Evolutionary conservation across 35 echinoderm and acorn worm species (phyloP).

Genomic region (Ptychodera flava): DNA sequence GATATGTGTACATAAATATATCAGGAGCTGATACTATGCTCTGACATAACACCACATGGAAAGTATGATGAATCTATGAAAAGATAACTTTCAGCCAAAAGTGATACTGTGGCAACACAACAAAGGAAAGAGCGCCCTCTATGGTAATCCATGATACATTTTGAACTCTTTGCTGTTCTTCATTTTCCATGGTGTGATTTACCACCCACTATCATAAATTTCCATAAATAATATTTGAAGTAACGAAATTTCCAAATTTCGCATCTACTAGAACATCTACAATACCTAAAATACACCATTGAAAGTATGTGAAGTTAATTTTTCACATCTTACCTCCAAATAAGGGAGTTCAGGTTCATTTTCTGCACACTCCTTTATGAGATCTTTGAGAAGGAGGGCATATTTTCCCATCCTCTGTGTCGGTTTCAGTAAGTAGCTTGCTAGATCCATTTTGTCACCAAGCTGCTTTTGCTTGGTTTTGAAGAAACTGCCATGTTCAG

Average conservation of each 20-base stretch:
- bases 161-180: background rate
- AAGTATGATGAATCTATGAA: too few species aligned
- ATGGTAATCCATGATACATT: background rate
- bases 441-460: constrained; percentile 63
- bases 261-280: too few species aligned
- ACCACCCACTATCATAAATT: too few species aligned
- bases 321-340: constrained; percentile 56
- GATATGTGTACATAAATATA: background rate
- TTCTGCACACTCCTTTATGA: constrained; percentile 63
- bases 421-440: constrained; percentile 91
- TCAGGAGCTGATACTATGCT: background rate
- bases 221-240: too few species aligned
- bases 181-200: too few species aligned
- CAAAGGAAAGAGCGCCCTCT: too few species aligned
- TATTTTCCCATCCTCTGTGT: constrained; percentile 92
- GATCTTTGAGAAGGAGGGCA: constrained; percentile 69
- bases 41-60: too few species aligned
- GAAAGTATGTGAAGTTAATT: too few species aligned
- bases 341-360: constrained; percentile 39
- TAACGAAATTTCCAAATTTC: too few species aligned
- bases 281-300: too few species aligned
- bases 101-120: too few species aligned
- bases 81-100: too few species aligned
- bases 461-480: constrained; percentile 61
- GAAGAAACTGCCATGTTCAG: constrained; percentile 75